A percentile compares a stretch with the other conserved stretches of the same genome.
Evolutionary conservation across 2,113 vertebrate species (phyloP).

Genomic region (Catharus bicknelli): DNA sequence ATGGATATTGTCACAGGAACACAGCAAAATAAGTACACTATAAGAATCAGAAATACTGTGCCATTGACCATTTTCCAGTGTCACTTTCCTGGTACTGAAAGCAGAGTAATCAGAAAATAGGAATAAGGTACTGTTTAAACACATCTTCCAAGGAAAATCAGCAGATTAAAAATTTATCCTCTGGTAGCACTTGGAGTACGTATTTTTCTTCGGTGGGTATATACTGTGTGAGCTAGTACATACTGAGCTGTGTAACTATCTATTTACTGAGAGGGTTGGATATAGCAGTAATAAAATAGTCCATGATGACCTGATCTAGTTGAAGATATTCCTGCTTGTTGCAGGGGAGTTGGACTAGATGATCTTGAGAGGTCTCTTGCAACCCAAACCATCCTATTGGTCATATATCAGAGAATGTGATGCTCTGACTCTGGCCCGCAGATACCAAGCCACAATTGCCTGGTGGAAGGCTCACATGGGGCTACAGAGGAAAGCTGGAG

Average conservation of each 20-base stretch:
- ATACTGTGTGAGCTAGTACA: background rate
- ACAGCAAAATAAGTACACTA: background rate
- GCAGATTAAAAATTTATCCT: background rate
- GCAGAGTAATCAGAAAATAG: background rate
- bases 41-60: background rate
- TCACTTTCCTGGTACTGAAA: background rate
- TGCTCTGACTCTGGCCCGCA: background rate
- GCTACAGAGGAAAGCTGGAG: background rate
- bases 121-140: background rate
- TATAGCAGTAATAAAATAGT: background rate
- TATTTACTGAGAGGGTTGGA: background rate
- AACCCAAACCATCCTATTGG: background rate
- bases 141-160: background rate
- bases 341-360: background rate
- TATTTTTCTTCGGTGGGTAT: background rate
- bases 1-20: background rate
- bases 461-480: background rate
- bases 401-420: no score
- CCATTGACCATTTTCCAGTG: background rate
- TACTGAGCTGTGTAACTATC: background rate
- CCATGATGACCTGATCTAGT: background rate
- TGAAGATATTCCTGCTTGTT: background rate
- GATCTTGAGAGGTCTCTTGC: background rate
- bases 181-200: background rate
- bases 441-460: rapidly evolving